Evolutionary conservation across 2,113 vertebrate species (phyloP).

Genomic region (Elephas maximus): DNA sequence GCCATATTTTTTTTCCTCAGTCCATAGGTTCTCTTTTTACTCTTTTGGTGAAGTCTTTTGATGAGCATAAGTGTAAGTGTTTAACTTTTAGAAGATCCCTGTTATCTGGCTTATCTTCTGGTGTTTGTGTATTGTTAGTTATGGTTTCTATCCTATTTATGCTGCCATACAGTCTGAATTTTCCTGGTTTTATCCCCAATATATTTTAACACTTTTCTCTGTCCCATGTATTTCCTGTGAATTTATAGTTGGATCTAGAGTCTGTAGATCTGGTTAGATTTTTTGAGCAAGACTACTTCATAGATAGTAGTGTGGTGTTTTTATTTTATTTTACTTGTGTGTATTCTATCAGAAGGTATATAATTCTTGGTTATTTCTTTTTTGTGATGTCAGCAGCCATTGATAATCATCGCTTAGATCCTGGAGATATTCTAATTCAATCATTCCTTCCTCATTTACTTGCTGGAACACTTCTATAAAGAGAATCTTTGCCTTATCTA

Average conservation of each 20-base stretch:
- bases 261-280: neutral
- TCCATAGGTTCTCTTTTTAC: too few species aligned
- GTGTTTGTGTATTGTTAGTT: too few species aligned
- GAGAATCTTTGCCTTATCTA: neutral
- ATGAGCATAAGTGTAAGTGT: too few species aligned
- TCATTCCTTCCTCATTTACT: neutral
- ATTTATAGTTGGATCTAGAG: neutral
- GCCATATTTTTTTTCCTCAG: too few species aligned
- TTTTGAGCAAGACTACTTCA: neutral
- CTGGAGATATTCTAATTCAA: neutral
- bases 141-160: too few species aligned
- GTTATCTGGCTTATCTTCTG: too few species aligned
- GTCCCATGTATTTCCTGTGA: neutral
- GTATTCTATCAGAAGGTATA: neutral
- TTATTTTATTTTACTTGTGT: too few species aligned
- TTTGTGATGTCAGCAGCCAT: neutral
- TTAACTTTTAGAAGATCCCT: too few species aligned
- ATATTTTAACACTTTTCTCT: neutral
- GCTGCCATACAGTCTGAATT: neutral
- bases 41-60: too few species aligned
- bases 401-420: neutral
- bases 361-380: neutral
- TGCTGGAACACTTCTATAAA: neutral
- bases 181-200: neutral
- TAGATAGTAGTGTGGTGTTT: neutral